Evolutionary conservation across 2,113 vertebrate species (phyloP).

Genomic region (Sminthopsis crassicaudata): DNA sequence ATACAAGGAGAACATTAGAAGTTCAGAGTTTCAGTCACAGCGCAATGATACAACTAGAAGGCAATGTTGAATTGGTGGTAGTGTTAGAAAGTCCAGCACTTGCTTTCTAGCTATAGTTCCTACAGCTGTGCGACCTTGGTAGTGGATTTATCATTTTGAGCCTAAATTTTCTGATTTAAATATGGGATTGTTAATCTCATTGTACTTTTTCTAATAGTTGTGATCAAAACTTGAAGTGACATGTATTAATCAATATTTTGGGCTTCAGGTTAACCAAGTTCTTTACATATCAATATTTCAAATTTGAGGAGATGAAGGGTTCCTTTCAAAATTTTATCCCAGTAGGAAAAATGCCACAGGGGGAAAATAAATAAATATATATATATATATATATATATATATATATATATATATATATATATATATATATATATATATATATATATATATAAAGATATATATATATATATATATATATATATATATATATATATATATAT

Average conservation of each 20-base stretch:
- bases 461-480: too few relatives aligned
- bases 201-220: background rate
- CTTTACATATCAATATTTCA: background rate
- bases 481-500: too few relatives aligned
- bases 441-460: too few relatives aligned
- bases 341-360: background rate
- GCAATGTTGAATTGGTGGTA: background rate
- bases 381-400: too few relatives aligned
- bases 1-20: background rate
- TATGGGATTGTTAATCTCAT: background rate
- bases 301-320: background rate
- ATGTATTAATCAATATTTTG: background rate
- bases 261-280: background rate
- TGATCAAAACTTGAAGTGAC: background rate
- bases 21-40: background rate
- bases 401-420: too few relatives aligned
- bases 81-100: background rate
- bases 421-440: too few relatives aligned
- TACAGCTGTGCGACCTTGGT: background rate
- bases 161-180: background rate
- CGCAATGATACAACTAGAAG: background rate
- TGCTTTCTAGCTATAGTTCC: background rate
- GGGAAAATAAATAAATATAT: background rate
- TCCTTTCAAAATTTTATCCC: background rate
- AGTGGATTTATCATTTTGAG: background rate